Conservation (phyloP, 2,797 vertebrate species). For the Oophaga sylvatica region DNA sequence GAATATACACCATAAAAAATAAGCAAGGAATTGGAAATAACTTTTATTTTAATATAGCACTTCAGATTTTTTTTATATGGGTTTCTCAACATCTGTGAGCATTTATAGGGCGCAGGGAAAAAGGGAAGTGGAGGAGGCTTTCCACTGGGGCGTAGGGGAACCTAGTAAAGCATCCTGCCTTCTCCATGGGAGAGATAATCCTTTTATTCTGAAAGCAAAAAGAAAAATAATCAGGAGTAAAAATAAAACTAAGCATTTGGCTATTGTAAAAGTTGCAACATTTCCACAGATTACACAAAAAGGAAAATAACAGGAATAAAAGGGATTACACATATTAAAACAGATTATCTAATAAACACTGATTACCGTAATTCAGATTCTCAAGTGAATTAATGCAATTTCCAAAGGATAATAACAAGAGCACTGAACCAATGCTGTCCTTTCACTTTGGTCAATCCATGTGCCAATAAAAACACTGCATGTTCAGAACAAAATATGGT, state of each 20-base stretch:
- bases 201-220: constrained; percentile 36
- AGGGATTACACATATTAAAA: too few relatives aligned
- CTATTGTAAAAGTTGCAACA: not conserved
- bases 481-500: too few relatives aligned
- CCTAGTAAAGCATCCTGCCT: constrained; percentile 29
- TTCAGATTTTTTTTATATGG: constrained; percentile 31
- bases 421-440: too few relatives aligned
- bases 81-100: constrained; percentile 28
- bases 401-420: too few relatives aligned
- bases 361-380: too few relatives aligned
- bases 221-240: not conserved
- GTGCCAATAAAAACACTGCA: too few relatives aligned
- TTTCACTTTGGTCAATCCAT: too few relatives aligned
- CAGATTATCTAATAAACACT: too few relatives aligned
- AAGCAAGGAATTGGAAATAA: constrained; percentile 36
- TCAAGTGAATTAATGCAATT: too few relatives aligned
- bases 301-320: too few relatives aligned
- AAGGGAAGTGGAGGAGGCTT: constrained; percentile 29
- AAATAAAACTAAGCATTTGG: not conserved
- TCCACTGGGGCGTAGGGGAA: constrained; percentile 25
- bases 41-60: constrained; percentile 41
- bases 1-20: not conserved
- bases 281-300: not conserved
- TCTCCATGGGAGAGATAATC: constrained; percentile 62
- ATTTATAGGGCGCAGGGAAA: not conserved